Conservation (phyloP, 2,797 vertebrate species). For the Otolemur crassicaudatus region DNA sequence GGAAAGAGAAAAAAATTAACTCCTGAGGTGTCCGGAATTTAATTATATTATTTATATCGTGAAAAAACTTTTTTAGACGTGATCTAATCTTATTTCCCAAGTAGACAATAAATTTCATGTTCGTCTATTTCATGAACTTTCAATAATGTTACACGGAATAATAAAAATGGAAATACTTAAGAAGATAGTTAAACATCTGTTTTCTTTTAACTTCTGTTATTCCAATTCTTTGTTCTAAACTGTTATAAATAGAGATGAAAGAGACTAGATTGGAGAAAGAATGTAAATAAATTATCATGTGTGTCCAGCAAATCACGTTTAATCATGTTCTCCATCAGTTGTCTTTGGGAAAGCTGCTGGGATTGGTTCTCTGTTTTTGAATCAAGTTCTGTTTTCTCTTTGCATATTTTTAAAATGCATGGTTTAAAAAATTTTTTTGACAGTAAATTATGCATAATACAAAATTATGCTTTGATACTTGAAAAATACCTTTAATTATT, state of each 20-base stretch:
- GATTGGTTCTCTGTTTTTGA: slow-evolving; percentile 19
- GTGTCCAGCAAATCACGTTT: background rate
- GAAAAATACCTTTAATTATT: background rate
- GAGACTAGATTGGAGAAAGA: background rate
- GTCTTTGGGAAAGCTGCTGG: background rate
- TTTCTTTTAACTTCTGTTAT: background rate
- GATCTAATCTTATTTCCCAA: background rate
- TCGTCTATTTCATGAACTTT: background rate
- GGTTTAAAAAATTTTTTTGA: background rate
- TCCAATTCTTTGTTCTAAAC: slow-evolving; percentile 1
- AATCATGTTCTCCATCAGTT: background rate
- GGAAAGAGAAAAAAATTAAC: background rate
- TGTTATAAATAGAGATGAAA: background rate
- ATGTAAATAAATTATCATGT: background rate
- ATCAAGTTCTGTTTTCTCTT: background rate
- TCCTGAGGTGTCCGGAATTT: background rate
- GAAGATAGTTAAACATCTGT: background rate
- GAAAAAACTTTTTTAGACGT: background rate
- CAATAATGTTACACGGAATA: background rate
- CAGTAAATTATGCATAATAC: background rate
- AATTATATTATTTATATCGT: background rate
- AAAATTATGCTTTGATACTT: background rate
- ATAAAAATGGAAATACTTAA: slow-evolving; percentile 12
- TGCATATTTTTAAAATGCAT: background rate
- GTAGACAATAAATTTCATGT: background rate